Evolutionary conservation across 1,140 invertebrate species (phyloP), one percentile per base, ranked within the genome.

Genomic region (Acromyrmex charruanus): DNA sequence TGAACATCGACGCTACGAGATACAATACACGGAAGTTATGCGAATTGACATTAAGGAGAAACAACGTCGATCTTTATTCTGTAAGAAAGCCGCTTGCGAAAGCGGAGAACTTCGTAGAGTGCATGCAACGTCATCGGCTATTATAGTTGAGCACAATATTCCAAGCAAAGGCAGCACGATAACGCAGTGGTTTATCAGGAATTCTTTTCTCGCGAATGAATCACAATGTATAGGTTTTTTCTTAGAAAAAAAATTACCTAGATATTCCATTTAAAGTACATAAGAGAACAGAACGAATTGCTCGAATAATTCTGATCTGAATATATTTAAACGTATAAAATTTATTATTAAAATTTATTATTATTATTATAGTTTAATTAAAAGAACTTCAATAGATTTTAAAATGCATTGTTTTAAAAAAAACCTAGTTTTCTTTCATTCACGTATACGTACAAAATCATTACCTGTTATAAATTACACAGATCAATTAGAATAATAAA

Each of bases 1-100:
- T 25, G 28, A 84, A 58, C 74, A 88, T 86, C 66, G 21, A 53
- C 25, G 72, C 69, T 55, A 21, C 3, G 72, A 59, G 72, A 75
- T 31, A 77, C 55, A 63, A 44, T 51, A 85, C 75, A 58, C 6
- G 12, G 49, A 58, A 89, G 87, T 85, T 85, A 88, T 51, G 31
- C 18, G 28, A 79, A 88, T 77, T 39, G 79, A 88, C 88, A 74
- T 89, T 89, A 88, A 89, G 39, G 71, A 77, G 88, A 88, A 89
- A 85, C 72, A 85, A 88, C 69, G 63, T 72, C 82, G 87, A 88
- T 75, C 55, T 75, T 59, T 61, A 75, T 61, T 75, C 35, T 2
- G 31, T 53, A 72, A 72, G 69, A 55, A 72, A 72, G 69, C 69
- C 21, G 49, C 51, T 75, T 75, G 51, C n/a, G 55, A 28, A 75